Evolutionary conservation across 1,140 invertebrate species (phyloP), one percentile per base, ranked within the genome.

Genomic region (Chionoecetes opilio): DNA sequence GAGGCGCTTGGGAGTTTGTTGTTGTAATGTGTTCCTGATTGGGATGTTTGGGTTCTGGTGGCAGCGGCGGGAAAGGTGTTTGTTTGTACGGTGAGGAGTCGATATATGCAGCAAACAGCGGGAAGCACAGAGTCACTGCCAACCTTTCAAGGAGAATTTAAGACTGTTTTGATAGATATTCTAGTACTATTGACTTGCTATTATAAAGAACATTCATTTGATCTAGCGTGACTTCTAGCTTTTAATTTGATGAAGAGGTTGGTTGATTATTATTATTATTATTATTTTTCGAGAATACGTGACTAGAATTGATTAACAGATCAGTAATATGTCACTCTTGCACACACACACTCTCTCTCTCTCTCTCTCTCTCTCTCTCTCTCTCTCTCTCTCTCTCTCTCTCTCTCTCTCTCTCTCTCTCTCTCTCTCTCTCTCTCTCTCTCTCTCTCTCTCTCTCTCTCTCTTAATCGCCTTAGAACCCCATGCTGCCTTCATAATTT

Each of bases 41-140:
- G 32, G 84, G 9, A 34, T 86, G 84, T 38, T 86, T 86, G 84
- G 14, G 32, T 86, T 34, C 84, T 86, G 63, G 63, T 88, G 87
- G 87, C 87, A 37, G 37, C 35, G 35, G 21, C 41, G 41, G 37
- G 34, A 88, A 41, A 32, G 8, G 87, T 88, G 87, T 88, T 88
- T 88, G 87, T 88, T 88, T 88, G 87, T n/a, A 26, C 87, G n/a
- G 21, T 2, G 11, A 26, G 21, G 35, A 0, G 35, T 26, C 63
- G 63, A 75, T 75, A 75, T 75, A 75, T n/a, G 63, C 63, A n/a
- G 63, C 63, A 75, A 75, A 75, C 63, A 75, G 63, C 21, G 63
- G 63, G 63, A 21, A 75, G 63, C 63, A 75, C 46, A 53, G 46
- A 53, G 9, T 17, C 46, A 53, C 63, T n/a, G 63, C 21, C 5